Conservation (phyloP, 2,888 invertebrate genomes). For the Lathronympha strigana region DNA sequence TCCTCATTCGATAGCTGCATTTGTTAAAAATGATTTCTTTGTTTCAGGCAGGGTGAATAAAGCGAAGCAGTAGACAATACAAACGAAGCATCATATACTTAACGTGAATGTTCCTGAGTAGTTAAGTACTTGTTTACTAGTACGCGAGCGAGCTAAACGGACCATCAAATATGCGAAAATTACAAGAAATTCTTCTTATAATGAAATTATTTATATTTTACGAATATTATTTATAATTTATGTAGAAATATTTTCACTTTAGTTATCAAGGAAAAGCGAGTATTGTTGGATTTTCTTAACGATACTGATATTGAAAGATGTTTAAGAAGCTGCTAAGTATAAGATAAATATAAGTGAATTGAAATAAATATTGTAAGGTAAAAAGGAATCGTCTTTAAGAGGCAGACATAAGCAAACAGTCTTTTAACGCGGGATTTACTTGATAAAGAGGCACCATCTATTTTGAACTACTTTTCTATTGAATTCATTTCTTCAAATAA, state of each 20-base stretch:
- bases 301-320: too few species aligned
- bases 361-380: background rate
- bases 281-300: too few species aligned
- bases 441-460: too few species aligned
- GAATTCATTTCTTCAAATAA: too few species aligned
- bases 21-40: conserved; percentile 40
- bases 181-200: background rate
- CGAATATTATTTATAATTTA: too few species aligned
- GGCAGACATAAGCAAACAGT: too few species aligned
- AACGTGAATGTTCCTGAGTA: conserved; percentile 73
- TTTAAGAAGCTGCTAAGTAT: background rate
- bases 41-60: conserved; percentile 67
- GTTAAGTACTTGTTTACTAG: conserved; percentile 52
- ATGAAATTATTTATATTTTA: background rate
- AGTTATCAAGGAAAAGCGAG: too few species aligned
- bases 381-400: background rate
- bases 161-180: too few species aligned
- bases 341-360: background rate
- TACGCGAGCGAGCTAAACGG: conserved; percentile 43
- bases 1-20: background rate
- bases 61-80: conserved; percentile 40
- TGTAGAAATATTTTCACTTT: too few species aligned
- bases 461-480: too few species aligned
- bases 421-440: too few species aligned
- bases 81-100: conserved; percentile 59